These are phyloP conservation scores for Paratilapia polleni DNA, from an alignment of 2,113 vertebrate species.

Conservation along the genomic window DNA sequence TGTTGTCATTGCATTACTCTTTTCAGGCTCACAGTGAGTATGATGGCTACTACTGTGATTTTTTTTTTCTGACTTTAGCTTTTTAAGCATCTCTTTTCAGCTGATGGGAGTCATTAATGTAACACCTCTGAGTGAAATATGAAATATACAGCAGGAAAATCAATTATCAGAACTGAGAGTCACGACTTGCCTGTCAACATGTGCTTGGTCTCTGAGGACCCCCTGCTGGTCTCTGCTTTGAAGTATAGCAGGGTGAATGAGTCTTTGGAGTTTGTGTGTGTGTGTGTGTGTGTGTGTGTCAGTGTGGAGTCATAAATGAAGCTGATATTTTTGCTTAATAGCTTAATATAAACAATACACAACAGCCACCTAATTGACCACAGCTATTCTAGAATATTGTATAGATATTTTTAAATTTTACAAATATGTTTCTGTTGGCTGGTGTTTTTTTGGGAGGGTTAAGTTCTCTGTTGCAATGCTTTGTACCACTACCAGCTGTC, in stretches of 20 bases:
- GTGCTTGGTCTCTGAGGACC: background rate
- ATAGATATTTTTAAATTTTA: background rate
- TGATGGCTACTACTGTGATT: background rate
- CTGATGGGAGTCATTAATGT: constrained; percentile 11
- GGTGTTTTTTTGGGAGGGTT: too few relatives aligned
- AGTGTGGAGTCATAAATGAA: background rate
- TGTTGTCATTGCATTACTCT: background rate
- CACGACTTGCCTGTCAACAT: background rate
- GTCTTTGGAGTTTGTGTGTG: background rate
- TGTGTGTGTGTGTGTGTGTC: background rate
- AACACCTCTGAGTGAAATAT: background rate
- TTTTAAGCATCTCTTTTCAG: background rate
- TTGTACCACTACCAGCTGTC: too few relatives aligned
- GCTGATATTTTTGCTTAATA: background rate
- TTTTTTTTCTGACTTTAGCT: background rate
- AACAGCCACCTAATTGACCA: background rate
- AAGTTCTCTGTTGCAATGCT: too few relatives aligned
- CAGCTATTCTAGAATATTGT: background rate
- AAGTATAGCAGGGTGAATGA: background rate
- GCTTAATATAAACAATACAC: background rate
- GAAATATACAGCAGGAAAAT: constrained; percentile 18
- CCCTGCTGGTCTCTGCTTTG: background rate
- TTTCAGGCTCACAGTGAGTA: background rate
- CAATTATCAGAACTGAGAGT: constrained; percentile 5
- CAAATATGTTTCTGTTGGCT: too few relatives aligned